Conservation (phyloP, 2,888 invertebrate genomes). For the Limenitis camilla region DNA sequence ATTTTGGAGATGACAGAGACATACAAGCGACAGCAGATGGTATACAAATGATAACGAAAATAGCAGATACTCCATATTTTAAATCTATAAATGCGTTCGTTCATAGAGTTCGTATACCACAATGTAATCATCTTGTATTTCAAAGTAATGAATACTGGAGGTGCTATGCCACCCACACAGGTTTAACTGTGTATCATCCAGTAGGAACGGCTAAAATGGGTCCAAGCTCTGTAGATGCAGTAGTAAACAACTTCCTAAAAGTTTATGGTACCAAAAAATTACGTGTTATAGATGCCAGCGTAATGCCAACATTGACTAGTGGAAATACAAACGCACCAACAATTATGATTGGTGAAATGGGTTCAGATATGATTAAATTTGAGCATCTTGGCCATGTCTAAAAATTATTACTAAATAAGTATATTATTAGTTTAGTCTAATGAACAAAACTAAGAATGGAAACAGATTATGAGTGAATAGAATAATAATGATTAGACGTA, state of each 20-base stretch:
- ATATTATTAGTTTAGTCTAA: too few species aligned
- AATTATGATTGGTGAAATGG: slow-evolving; percentile 88
- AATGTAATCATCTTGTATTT: slow-evolving; percentile 36
- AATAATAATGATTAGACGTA: too few species aligned
- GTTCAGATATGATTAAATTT: slow-evolving; percentile 81
- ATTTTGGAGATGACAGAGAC: slow-evolving; percentile 74
- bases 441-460: too few species aligned
- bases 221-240: slow-evolving; percentile 36
- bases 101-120: slow-evolving; percentile 36
- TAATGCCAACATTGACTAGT: slow-evolving; percentile 84
- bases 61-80: slow-evolving; percentile 39
- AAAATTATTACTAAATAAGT: too few species aligned
- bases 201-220: slow-evolving; percentile 79
- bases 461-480: too few species aligned
- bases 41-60: slow-evolving; percentile 37
- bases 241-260: slow-evolving; percentile 72
- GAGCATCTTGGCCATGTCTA: slow-evolving; percentile 12
- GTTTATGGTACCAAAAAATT: slow-evolving; percentile 78
- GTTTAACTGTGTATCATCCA: slow-evolving; percentile 77
- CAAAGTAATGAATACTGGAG: slow-evolving; percentile 44
- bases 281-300: slow-evolving; percentile 82
- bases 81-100: slow-evolving; percentile 37
- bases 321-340: slow-evolving; percentile 86
- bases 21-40: slow-evolving; percentile 42
- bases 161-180: slow-evolving; percentile 63